Conservation (phyloP, 2,888 invertebrate species). For the Dilophus febrilis region DNA sequence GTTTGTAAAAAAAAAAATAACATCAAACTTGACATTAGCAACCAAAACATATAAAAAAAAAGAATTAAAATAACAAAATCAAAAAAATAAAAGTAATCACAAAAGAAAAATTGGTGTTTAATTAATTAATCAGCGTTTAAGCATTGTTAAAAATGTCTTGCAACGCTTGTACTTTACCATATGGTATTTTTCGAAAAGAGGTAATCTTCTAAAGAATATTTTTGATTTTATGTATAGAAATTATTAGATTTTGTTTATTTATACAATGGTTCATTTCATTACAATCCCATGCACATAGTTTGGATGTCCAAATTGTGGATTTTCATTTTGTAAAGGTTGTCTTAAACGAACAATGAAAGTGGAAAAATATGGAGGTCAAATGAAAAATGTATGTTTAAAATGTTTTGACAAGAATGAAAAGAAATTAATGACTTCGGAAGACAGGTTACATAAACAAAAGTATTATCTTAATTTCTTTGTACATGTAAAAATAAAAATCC, state of each 20-base stretch:
- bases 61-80: no score
- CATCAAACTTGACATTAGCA: no score
- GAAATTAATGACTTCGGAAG: no score
- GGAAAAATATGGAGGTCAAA: constrained; percentile 38
- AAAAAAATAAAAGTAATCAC: no score
- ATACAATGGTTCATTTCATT: not conserved
- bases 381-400: constrained; percentile 47
- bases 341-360: constrained; percentile 51
- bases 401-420: constrained; percentile 20
- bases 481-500: no score
- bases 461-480: no score
- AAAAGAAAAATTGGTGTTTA: no score
- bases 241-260: not conserved
- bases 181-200: constrained; percentile 55
- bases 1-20: no score
- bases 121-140: no score
- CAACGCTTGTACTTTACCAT: constrained; percentile 51
- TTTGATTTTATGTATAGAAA: constrained; percentile 5
- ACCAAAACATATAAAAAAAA: no score
- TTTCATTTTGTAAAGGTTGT: constrained; percentile 70
- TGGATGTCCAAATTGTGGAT: constrained; percentile 70
- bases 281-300: constrained; percentile 31
- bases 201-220: constrained; percentile 27
- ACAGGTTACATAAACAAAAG: no score
- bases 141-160: constrained; percentile 30